Evolutionary conservation across 2,113 vertebrate genomes (phyloP), one percentile per base, ranked within the genome.

Genomic region (Erythrocebus patas): DNA sequence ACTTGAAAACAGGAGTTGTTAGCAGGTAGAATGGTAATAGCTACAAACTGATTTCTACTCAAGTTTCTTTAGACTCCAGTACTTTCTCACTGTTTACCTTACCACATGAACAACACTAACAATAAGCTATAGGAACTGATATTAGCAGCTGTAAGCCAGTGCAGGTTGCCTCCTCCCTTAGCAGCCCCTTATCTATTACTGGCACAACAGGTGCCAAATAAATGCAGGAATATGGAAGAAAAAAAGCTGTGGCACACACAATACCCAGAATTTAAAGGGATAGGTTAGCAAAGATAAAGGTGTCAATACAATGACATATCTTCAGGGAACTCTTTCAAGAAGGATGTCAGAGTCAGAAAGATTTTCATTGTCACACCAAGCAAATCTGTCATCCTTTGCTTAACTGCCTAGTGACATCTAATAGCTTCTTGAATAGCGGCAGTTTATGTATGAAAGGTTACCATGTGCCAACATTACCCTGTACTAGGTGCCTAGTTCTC

Each of bases 391-490:
- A 40, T 96, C 68, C 32, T 97, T 38, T 84, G 80, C 43, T 76
- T 91, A 81, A 64, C 48, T 93, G 57, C 22, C n/a, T n/a, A 93
- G 83, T 48, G 92, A 59, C 40, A 95, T 52, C 73, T 22, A 96
- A 75, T 23, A 84, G 4, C 40, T 88, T 95, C 78, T 66, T 68
- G 25, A 91, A 76, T 68, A 87, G 57, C 7, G 25, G 45, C 4
- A 75, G 52, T 84, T 93, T 73, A 97, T 50, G 79, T 73, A 97
- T 50, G 79, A 94, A 87, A 91, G 57, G 30, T 43, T 95, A 70
- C 35, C 78, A 43, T 13, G 27, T 88, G 78, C 38, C 89, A 96
- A 83, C 14, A 91, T 52, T 70, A 92, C 13, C 27, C 23, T 61
- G 9, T 87, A 94, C 3, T 35, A 70, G 17, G 35, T 83, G 38